Evolutionary conservation across 1,140 invertebrate genomes (phyloP).

Genomic region (Tribolium castaneum): DNA sequence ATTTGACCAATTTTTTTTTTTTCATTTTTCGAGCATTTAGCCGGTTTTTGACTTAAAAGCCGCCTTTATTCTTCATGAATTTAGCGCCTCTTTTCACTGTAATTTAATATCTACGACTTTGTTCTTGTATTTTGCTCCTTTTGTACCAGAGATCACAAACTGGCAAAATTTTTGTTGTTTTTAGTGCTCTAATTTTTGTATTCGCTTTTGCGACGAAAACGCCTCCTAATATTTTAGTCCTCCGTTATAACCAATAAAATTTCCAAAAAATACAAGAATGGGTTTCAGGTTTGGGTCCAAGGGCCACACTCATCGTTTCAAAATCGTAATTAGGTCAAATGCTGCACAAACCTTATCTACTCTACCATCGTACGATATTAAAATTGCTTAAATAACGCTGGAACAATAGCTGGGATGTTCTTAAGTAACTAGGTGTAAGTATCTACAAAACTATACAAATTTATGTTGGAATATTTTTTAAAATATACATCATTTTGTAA

Average conservation of each 20-base stretch:
- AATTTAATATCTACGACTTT: too few species aligned
- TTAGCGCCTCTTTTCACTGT: too few species aligned
- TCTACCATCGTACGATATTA: neutral
- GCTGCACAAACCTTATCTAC: neutral
- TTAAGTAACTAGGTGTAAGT: neutral
- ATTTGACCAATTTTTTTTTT: too few species aligned
- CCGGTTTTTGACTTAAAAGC: too few species aligned
- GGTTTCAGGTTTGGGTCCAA: conserved; percentile 80
- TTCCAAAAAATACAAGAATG: neutral
- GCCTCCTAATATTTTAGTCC: too few species aligned
- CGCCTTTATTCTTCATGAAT: too few species aligned
- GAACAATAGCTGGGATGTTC: neutral
- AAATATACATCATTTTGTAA: neutral
- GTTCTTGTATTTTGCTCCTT: too few species aligned
- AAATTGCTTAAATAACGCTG: neutral
- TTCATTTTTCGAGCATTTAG: too few species aligned
- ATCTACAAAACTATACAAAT: neutral
- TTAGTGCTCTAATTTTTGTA: too few species aligned
- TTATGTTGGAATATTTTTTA: neutral
- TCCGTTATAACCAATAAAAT: neutral
- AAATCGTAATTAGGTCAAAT: conserved; percentile 59
- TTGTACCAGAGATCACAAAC: too few species aligned
- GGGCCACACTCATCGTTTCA: conserved; percentile 81
- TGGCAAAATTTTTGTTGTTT: too few species aligned
- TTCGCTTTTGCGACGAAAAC: too few species aligned